Base-by-base conservation (phyloP, 2,113 vertebrate species). In the Laticauda laticaudata region DNA sequence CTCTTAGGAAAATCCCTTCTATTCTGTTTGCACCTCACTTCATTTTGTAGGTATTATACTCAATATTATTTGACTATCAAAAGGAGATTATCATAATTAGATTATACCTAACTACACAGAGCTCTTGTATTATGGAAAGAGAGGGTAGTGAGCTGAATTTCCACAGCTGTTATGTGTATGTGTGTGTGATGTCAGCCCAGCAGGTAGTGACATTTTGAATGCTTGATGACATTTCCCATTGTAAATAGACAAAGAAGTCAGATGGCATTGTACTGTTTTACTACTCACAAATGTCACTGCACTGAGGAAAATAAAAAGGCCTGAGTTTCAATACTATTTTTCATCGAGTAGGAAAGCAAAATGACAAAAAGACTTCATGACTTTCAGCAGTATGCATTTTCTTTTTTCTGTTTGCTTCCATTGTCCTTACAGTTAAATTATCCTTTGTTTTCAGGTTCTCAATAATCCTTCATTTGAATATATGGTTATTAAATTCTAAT, bases 141-240 rank as follows among this genome's bases (percentile, higher is more conserved):
- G 86, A 89, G 96, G 94, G 61, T 92, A 86, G 20, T 1, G 43
- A 93, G 57, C 39, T 87, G 89, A 91, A 81, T 92, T 95, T 95
- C 87, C 0, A 3, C 96, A 69, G 56, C 87, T 87, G 89, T 54
- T 57, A n/a, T n/a, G 14, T 54, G 11, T 87, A 7, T 90, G 12
- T 26, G 51, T 86, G 48, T 26, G 48, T 95, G 96, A 96, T 0
- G 85, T 97, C 96, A 97, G 89, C 94, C 86, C 93, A 94, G 95
- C 92, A 96, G 94, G 96, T 94, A 96, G 96, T 97, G 97, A 96
- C 96, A 97, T 97, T 97, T 97, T 95, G 94, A 97, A 96, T 97
- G 96, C 95, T 94, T 97, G 97, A 97, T 97, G 96, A 96, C 97
- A 97, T 97, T 97, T 97, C 95, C 94, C 94, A 92, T 95, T 97